phyloP scores from a whole-genome alignment of 2,888 invertebrate species.

The Malthinus seriepunctatus region DNA sequence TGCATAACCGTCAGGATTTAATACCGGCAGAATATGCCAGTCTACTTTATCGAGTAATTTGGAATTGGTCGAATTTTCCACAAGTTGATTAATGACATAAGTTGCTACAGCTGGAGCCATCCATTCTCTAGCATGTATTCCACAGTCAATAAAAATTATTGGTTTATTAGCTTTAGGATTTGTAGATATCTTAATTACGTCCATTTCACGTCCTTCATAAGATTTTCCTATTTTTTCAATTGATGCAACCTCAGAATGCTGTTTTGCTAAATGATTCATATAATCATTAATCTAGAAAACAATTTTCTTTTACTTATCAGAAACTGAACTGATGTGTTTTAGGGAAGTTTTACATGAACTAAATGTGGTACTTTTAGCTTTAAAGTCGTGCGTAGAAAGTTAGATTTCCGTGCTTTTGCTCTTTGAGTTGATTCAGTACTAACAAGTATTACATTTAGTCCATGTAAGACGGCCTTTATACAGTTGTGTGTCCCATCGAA shows the following conservation, averaged over 20 bases:
- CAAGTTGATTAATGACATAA: conserved; percentile 67
- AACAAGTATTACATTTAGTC: no score
- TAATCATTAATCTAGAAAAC: conserved; percentile 49
- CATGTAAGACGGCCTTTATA: no score
- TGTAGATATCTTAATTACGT: conserved; percentile 65
- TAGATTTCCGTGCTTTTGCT: no score
- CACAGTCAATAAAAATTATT: conserved; percentile 63
- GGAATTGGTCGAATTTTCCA: conserved; percentile 60
- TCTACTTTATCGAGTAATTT: conserved; percentile 64
- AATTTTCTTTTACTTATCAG: neutral
- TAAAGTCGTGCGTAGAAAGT: no score
- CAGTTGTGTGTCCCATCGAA: no score
- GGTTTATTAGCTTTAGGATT: conserved; percentile 58
- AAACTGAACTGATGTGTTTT: no score
- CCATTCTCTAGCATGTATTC: conserved; percentile 73
- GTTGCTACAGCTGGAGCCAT: conserved; percentile 68
- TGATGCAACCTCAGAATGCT: conserved; percentile 58
- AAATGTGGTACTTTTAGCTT: no score
- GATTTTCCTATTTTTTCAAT: conserved; percentile 62
- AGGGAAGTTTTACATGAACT: no score
- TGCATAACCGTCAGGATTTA: conserved; percentile 76
- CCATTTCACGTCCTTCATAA: conserved; percentile 62
- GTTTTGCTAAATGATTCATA: conserved; percentile 53
- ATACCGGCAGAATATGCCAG: conserved; percentile 67
- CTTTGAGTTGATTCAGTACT: no score